Evolutionary conservation across 2,888 invertebrate species (phyloP).

Genomic region (Pseudococcus jackbeardsleyi): DNA sequence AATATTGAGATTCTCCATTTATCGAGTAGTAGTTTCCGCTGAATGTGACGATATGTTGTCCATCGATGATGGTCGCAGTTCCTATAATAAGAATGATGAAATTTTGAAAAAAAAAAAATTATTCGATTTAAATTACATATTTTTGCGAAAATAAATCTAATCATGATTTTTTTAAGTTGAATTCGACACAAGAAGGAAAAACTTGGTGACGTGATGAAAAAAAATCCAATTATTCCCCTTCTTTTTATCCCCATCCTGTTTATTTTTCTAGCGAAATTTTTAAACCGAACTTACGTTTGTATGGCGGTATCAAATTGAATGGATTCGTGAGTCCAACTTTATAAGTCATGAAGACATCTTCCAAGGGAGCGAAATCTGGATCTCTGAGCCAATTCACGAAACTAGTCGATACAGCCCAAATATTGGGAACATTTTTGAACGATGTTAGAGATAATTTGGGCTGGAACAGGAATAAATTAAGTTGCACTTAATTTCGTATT

Average conservation of each 20-base stretch:
- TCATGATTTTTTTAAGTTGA: too few species aligned
- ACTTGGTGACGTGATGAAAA: neutral
- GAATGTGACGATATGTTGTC: conserved; percentile 58
- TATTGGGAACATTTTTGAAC: conserved; percentile 37
- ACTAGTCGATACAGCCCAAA: conserved; percentile 71
- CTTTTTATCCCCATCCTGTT: too few species aligned
- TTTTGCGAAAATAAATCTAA: too few species aligned
- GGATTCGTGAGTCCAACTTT: conserved; percentile 73
- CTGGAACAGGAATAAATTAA: conserved; percentile 30
- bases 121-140: neutral
- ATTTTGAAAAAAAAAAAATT: neutral
- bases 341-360: conserved; percentile 74
- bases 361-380: conserved; percentile 75
- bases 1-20: conserved; percentile 84
- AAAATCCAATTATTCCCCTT: too few species aligned
- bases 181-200: neutral
- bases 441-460: conserved; percentile 44
- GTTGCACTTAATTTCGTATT: neutral
- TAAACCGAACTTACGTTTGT: conserved; percentile 73
- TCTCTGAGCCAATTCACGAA: conserved; percentile 74
- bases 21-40: conserved; percentile 56
- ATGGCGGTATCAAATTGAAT: conserved; percentile 76
- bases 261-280: neutral
- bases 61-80: conserved; percentile 50
- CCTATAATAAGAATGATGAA: conserved; percentile 20